Base-by-base conservation (phyloP, 1,140 invertebrate species). In the Condylostylus longicornis region DNA sequence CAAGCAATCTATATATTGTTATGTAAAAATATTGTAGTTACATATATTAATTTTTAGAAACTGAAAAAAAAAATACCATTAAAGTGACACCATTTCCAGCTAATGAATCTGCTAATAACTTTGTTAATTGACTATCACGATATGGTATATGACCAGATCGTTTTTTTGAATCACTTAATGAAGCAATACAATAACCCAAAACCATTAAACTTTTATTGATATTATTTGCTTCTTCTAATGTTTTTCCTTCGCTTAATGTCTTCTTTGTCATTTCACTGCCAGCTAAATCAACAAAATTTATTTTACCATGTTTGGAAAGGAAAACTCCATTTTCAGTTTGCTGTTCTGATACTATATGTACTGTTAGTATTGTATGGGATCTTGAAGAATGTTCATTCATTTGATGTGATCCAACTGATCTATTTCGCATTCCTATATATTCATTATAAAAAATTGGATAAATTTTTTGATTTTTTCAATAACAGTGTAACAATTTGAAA, bases 171-270 rank as follows among this genome's bases (percentile, higher is more conserved):
- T 93, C 87, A 43, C 87, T 90, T 33, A 94, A 55, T 19, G 86
- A 85, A 9, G 86, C 76, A 53, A 94, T 93, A 49, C 93, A 95
- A 53, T 96, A 95, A 21, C 81, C 83, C 42, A 98, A 65, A 2
- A 96, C 94, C 74, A 96, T 93, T 0, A 90, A 66, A 47, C 90
- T 96, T 49, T 95, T 86, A 56, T 96, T 96, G 41, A 95, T 96
- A 54, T 90, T 93, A 53, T 93, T 93, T 0, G 89, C 89, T 61
- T 95, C 90, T 53, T 88, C 82, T 35, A 90, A 61, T 0, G 83
- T 89, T 54, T 88, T 89, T 2, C 85, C 84, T 47, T 83, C 79
- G 47, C 88, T 94, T 38, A 87, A 78, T 0, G 91, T 97, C 49
- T 87, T 83, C 55, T 88, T 89, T 4, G 85, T 88, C 73, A 94